Conservation (phyloP, 2,888 invertebrate species). For the Papilio protenor region DNA sequence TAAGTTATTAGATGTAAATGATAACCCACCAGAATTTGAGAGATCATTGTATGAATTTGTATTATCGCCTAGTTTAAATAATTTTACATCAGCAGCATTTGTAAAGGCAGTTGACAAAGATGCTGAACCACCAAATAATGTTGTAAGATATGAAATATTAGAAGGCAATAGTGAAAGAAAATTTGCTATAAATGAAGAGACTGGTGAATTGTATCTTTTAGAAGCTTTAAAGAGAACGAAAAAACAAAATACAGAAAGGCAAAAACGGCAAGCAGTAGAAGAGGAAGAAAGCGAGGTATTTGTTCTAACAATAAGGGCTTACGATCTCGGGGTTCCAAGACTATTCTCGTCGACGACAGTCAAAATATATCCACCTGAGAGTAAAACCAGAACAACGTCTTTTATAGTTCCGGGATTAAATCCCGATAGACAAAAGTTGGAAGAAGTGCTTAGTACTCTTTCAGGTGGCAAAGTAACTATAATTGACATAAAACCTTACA, state of each 20-base stretch:
- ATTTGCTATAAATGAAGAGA: constrained; percentile 89
- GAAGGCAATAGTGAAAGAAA: constrained; percentile 90
- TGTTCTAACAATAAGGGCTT: constrained; percentile 90
- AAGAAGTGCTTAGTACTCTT: constrained; percentile 89
- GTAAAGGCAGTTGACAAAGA: constrained; percentile 94
- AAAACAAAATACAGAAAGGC: constrained; percentile 72
- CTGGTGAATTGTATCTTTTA: constrained; percentile 87
- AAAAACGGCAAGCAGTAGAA: constrained; percentile 77
- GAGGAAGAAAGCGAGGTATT: constrained; percentile 83
- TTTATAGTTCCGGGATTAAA: constrained; percentile 92
- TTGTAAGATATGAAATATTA: constrained; percentile 92
- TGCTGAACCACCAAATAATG: constrained; percentile 93
- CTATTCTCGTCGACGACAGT: constrained; percentile 89
- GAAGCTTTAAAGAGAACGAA: constrained; percentile 79
- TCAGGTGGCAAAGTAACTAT: constrained; percentile 92
- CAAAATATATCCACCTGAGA: constrained; percentile 91
- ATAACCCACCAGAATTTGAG: constrained; percentile 93
- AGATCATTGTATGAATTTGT: constrained; percentile 92
- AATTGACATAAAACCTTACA: constrained; percentile 89
- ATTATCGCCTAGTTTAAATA: constrained; percentile 88
- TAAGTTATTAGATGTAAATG: constrained; percentile 92
- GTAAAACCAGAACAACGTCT: constrained; percentile 89
- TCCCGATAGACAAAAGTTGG: constrained; percentile 89
- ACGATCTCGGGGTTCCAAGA: constrained; percentile 93
- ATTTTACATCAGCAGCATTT: constrained; percentile 91